These are phyloP conservation scores for Oplegnathus fasciatus DNA, from an alignment of 2,113 vertebrate species.

Conservation along the genomic window DNA sequence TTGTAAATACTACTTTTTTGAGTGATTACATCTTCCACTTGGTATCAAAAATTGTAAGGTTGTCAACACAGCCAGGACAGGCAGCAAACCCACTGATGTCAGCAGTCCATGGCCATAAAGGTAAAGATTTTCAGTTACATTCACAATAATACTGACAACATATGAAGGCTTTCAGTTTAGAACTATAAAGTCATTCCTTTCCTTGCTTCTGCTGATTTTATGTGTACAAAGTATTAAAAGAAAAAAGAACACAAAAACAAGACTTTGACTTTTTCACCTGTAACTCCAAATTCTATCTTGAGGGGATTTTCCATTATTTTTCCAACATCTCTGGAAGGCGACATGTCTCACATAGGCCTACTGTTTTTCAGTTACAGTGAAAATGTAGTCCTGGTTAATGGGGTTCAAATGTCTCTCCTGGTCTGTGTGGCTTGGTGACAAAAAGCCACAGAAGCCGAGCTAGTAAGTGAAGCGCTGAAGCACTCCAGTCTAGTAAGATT, in stretches of 20 bases:
- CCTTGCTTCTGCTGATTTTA: background rate
- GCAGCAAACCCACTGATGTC: slow-evolving; percentile 1
- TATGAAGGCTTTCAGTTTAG: background rate
- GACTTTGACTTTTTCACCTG: too few species aligned
- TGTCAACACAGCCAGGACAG: background rate
- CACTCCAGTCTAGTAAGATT: slow-evolving; percentile 45
- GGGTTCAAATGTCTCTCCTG: slow-evolving; percentile 17
- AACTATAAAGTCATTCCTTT: background rate
- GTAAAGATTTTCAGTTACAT: background rate
- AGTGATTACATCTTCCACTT: background rate
- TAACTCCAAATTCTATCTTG: too few species aligned
- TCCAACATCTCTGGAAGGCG: background rate
- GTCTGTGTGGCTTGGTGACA: slow-evolving; percentile 46
- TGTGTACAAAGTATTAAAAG: background rate
- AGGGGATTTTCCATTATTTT: background rate
- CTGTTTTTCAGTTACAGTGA: background rate
- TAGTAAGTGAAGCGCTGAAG: slow-evolving; percentile 13
- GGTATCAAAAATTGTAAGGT: background rate
- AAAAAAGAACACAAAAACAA: too few species aligned
- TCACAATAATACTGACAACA: background rate
- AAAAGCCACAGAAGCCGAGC: slow-evolving; percentile 39
- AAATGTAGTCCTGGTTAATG: slow-evolving; percentile 4
- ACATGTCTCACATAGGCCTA: background rate
- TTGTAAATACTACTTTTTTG: background rate
- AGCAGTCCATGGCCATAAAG: background rate